phyloP scores from a whole-genome alignment of 2,113 vertebrate genomes.

The Acanthisitta chloris region DNA sequence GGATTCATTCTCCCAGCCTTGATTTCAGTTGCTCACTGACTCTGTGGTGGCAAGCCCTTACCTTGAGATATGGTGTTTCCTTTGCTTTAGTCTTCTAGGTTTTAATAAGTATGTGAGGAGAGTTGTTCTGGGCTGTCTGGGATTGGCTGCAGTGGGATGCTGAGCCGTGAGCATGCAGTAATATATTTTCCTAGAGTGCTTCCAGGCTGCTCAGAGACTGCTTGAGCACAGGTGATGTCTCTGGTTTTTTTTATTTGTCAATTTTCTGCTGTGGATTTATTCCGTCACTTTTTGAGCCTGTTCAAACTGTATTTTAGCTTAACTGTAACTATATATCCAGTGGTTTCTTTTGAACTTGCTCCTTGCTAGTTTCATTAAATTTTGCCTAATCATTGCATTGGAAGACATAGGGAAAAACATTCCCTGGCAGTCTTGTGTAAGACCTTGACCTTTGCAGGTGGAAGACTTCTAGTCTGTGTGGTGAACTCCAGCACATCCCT shows the following conservation, averaged over 20 bases:
- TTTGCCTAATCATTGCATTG: not conserved
- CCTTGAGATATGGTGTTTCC: fast-evolving
- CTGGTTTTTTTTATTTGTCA: not conserved
- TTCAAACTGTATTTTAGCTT: not conserved
- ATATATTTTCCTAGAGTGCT: not conserved
- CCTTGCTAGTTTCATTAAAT: not conserved
- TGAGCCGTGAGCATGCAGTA: not conserved
- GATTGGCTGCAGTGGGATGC: not conserved
- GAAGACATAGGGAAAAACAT: not conserved
- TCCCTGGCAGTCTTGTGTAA: not conserved
- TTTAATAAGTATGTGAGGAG: not conserved
- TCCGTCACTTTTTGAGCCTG: not conserved
- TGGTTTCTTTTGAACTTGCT: not conserved
- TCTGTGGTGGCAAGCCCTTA: not conserved
- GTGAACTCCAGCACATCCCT: not conserved
- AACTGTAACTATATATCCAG: not conserved
- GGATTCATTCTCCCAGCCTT: not conserved
- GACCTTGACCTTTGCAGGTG: not conserved
- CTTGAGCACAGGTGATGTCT: not conserved
- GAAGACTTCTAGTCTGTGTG: not conserved
- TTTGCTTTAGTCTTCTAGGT: not conserved
- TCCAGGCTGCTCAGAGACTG: not conserved
- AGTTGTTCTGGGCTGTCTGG: fast-evolving
- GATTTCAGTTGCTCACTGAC: not conserved
- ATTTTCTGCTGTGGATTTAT: not conserved